Conservation (phyloP, 1,140 invertebrate species). For the Littorina saxatilis region DNA sequence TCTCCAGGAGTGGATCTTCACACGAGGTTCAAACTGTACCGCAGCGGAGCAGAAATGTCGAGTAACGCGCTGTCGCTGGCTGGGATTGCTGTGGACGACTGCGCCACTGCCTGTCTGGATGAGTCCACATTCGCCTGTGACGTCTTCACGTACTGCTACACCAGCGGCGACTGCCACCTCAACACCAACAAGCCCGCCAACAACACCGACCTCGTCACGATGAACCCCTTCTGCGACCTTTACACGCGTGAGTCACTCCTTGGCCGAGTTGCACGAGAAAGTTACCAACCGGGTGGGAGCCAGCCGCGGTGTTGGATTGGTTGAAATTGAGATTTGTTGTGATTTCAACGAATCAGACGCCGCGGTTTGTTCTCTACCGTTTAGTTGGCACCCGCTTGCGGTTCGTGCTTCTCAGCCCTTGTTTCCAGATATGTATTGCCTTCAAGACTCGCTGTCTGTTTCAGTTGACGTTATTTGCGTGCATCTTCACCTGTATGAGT, state of each 20-base stretch:
- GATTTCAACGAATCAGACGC: too few species aligned
- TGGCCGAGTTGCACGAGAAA: background rate
- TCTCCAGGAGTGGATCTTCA: background rate
- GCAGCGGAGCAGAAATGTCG: background rate
- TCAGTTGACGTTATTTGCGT: too few species aligned
- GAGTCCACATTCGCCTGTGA: slow-evolving; percentile 47
- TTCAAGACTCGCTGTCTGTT: background rate
- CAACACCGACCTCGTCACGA: slow-evolving; percentile 27
- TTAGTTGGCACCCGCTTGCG: background rate
- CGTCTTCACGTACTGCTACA: slow-evolving; percentile 57
- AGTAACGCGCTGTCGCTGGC: slow-evolving; percentile 3
- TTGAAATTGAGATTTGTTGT: too few species aligned
- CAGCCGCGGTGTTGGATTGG: too few species aligned
- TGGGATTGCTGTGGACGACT: slow-evolving; percentile 57
- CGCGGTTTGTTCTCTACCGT: background rate
- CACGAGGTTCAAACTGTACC: slow-evolving; percentile 11
- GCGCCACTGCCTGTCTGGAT: slow-evolving; percentile 48
- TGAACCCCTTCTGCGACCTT: slow-evolving; percentile 44
- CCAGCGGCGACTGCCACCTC: slow-evolving; percentile 50
- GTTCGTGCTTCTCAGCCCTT: too few species aligned
- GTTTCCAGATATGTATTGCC: too few species aligned
- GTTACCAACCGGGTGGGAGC: too few species aligned
- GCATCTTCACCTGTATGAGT: background rate
- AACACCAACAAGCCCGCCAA: slow-evolving; percentile 46
- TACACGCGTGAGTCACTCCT: slow-evolving; percentile 45